These are phyloP conservation scores for Melanotaenia parkinsoni DNA, from an alignment of 2,797 vertebrate genomes.

Conservation along the genomic window DNA sequence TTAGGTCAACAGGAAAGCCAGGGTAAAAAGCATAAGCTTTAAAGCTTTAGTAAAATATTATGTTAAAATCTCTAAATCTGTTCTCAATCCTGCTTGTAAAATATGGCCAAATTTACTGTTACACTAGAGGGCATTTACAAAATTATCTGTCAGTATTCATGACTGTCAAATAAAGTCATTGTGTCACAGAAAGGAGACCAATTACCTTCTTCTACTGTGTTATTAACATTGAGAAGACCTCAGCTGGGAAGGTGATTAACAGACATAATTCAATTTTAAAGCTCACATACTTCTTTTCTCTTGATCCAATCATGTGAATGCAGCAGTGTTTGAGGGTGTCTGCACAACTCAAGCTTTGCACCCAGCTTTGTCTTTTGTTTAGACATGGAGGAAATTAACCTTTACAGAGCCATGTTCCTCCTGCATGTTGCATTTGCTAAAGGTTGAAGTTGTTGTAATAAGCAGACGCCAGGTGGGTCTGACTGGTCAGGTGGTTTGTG, in stretches of 20 bases:
- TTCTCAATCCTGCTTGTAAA: conserved; percentile 65
- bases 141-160: conserved; percentile 36
- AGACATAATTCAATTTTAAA: conserved; percentile 43
- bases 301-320: conserved; percentile 45
- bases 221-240: conserved; percentile 32
- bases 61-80: conserved; percentile 74
- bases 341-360: conserved; percentile 6
- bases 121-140: neutral
- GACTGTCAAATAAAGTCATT: conserved; percentile 18
- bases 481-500: conserved; percentile 21
- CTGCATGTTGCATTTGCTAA: conserved; percentile 5
- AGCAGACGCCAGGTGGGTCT: conserved; percentile 17
- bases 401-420: conserved; percentile 1
- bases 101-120: conserved; percentile 35
- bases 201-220: conserved; percentile 25
- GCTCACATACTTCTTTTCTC: conserved; percentile 36
- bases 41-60: conserved; percentile 70
- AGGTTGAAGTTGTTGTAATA: neutral
- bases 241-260: conserved; percentile 39
- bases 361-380: conserved; percentile 5
- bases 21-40: conserved; percentile 45
- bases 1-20: conserved; percentile 57
- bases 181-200: neutral
- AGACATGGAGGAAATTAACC: conserved; percentile 5
- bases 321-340: neutral